These are phyloP conservation scores for Bufotes viridis DNA, from an alignment of 2,797 vertebrate species.

Conservation along the genomic window DNA sequence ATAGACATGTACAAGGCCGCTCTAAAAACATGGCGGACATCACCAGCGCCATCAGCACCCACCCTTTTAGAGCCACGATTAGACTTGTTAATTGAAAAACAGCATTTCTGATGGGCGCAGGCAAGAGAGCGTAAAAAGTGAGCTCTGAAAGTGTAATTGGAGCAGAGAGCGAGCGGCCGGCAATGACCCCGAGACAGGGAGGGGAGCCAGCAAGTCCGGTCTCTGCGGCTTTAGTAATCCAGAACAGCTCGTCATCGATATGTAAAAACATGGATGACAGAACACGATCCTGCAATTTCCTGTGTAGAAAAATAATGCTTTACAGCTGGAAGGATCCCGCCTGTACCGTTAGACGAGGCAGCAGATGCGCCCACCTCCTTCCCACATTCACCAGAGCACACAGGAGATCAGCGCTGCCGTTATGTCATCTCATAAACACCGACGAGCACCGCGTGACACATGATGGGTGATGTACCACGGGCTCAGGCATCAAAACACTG, in stretches of 20 bases:
- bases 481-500: not conserved
- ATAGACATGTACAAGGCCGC: not conserved
- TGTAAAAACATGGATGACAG: conserved; percentile 10
- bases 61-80: not conserved
- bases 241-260: not conserved
- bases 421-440: conserved; percentile 1
- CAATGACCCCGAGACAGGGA: not conserved
- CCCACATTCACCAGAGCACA: not conserved
- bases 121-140: not conserved
- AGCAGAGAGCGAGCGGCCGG: not conserved
- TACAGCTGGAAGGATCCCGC: conserved; percentile 15
- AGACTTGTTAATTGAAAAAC: conserved; percentile 9
- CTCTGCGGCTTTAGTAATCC: not conserved
- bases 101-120: not conserved
- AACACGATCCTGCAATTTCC: conserved; percentile 32
- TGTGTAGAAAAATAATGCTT: conserved; percentile 20
- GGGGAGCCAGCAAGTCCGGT: not conserved
- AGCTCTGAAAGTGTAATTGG: not conserved
- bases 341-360: not conserved
- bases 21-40: not conserved
- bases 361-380: conserved; percentile 1
- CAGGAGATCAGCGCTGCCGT: not conserved
- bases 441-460: not conserved
- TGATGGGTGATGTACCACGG: not conserved
- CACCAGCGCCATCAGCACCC: not conserved